Percentiles rank a stretch among this genome's conserved stretches.
Conservation (phyloP, 35 echinoderm and acorn worm species). For the Lytechinus variegatus region DNA sequence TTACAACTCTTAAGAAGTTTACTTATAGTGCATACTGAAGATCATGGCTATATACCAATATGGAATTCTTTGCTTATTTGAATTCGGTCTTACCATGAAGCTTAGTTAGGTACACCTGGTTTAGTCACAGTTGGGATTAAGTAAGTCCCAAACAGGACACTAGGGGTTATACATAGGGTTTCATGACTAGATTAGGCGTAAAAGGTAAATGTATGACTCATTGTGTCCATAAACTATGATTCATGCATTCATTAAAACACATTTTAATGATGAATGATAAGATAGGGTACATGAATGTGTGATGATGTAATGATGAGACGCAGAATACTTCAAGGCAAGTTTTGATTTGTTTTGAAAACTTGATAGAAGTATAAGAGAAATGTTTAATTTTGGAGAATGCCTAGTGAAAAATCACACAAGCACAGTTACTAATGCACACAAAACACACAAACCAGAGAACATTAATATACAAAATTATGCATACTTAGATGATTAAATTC, state of each 20-base stretch:
- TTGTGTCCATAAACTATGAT: slow-evolving; percentile 7
- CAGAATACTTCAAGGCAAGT: background rate
- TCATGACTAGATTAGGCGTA: background rate
- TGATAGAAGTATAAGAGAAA: background rate
- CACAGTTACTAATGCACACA: too few relatives aligned
- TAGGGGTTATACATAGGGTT: background rate
- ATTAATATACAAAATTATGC: too few relatives aligned
- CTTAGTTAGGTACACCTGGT: background rate
- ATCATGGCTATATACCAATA: too few relatives aligned
- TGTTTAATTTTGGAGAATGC: too few relatives aligned
- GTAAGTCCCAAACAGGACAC: background rate
- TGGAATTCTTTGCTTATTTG: background rate
- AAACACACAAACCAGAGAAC: too few relatives aligned
- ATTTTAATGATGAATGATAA: slow-evolving; percentile 14
- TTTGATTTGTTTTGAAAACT: background rate
- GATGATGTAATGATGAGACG: slow-evolving; percentile 10
- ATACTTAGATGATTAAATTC: too few relatives aligned
- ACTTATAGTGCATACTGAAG: too few relatives aligned
- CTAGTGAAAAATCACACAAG: too few relatives aligned
- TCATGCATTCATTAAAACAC: slow-evolving; percentile 9
- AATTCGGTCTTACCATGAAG: background rate
- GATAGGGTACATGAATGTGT: background rate
- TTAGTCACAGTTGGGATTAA: background rate
- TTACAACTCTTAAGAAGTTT: too few relatives aligned
- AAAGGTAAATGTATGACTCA: background rate